Base-by-base conservation (phyloP, 2,113 vertebrate species). In the Prolemur simus region DNA sequence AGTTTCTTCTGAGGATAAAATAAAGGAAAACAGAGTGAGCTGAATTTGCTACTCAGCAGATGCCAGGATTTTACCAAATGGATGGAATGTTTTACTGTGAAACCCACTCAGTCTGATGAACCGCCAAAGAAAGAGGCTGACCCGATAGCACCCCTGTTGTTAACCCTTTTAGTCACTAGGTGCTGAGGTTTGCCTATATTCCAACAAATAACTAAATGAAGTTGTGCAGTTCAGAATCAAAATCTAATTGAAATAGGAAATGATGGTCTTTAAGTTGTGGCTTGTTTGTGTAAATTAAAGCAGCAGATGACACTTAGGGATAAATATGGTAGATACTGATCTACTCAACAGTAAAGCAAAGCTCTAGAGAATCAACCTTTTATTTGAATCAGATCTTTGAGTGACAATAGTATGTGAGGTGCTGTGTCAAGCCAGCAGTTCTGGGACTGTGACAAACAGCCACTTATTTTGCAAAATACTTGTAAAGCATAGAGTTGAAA, bases 1-100 rank as follows among this genome's bases (percentile, higher is more conserved):
- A 80, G 96, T 97, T 98, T 98, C 98, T 98, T 98, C 97, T 73
- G 98, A 98, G 98, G 98, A 96, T 97, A 97, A 97, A 98, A 97
- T 95, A 92, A 95, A 96, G 85, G 94, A 96, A 97, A 98, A 96
- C 0, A 45, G 93, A 98, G 96, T 37, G 64, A 98, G 94, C 91
- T 95, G 90, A 95, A 97, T 98, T 96, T 97, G 95, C 94, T 88
- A 37, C 97, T 95, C 78, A 94, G 93, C 95, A 97, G 97, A 98
- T 98, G 98, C 97, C 97, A 97, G 95, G 97, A 98, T 98, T 98
- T 98, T 97, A 96, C 89, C 87, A 87, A 96, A 95, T 96, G 97
- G 97, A 96, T 96, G 94, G 95, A 98, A 97, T 98, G 98, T 97
- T 98, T 98, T 96, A 95, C 97, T 97, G 97, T 97, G 92, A 98